Conservation (phyloP, 2,888 invertebrate species). For the Sicus ferrugineus region DNA sequence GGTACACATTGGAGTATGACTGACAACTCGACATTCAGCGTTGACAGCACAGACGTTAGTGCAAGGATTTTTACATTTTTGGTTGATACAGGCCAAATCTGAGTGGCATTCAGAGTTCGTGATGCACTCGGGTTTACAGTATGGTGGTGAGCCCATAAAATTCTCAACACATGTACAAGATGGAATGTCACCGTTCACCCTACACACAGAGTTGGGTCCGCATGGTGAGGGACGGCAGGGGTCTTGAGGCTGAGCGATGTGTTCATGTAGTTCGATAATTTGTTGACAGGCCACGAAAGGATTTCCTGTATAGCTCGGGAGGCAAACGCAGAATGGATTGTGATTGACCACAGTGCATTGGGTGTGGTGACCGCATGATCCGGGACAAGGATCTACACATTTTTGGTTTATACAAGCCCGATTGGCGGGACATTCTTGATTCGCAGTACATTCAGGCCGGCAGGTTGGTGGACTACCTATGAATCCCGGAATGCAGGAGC, state of each 20-base stretch:
- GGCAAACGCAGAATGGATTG: constrained; percentile 80
- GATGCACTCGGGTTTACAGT: constrained; percentile 78
- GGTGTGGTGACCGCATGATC: constrained; percentile 71
- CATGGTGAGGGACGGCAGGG: constrained; percentile 78
- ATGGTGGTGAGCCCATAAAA: constrained; percentile 76
- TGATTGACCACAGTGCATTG: constrained; percentile 72
- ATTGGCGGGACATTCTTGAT: constrained; percentile 72
- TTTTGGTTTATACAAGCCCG: constrained; percentile 76
- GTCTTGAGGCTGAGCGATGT: constrained; percentile 61
- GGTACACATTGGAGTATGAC: constrained; percentile 77
- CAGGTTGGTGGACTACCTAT: constrained; percentile 78
- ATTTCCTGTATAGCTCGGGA: constrained; percentile 74
- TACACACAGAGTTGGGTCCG: constrained; percentile 76
- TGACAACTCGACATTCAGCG: constrained; percentile 75
- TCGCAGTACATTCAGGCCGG: constrained; percentile 76
- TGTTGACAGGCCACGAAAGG: constrained; percentile 78
- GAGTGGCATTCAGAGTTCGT: constrained; percentile 75
- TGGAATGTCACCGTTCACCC: constrained; percentile 69
- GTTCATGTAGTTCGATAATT: constrained; percentile 64
- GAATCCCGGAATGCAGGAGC: constrained; percentile 73
- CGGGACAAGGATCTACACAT: constrained; percentile 75
- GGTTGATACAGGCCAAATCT: constrained; percentile 75
- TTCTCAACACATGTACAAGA: constrained; percentile 78
- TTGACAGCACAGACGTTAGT: constrained; percentile 76
- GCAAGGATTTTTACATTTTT: constrained; percentile 78